phyloP scores from a whole-genome alignment of 1,140 invertebrate species.

The Pachyrhynchus sulphureomaculatus region DNA sequence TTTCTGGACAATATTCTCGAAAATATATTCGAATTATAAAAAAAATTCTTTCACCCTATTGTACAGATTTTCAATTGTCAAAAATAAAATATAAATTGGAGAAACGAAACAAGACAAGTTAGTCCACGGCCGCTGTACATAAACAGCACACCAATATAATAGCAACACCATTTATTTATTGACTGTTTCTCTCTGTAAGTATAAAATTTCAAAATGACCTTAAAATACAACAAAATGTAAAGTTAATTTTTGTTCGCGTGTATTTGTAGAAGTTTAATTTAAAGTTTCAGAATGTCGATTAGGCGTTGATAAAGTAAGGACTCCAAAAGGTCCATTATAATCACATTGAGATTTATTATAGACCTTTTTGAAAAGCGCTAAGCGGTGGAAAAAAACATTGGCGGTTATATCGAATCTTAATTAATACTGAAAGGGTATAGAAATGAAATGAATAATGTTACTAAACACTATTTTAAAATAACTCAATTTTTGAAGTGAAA shows the following conservation, averaged over 20 bases:
- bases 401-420: neutral
- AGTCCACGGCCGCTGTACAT: too few species aligned
- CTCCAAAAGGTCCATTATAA: constrained; percentile 26
- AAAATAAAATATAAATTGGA: too few species aligned
- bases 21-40: too few species aligned
- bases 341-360: constrained; percentile 23
- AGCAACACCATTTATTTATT: neutral
- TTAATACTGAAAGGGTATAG: neutral
- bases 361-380: constrained; percentile 6
- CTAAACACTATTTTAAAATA: neutral
- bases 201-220: constrained; percentile 18
- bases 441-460: neutral
- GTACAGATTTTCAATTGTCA: too few species aligned
- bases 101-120: too few species aligned
- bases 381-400: neutral
- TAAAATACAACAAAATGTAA: constrained; percentile 13
- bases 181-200: neutral
- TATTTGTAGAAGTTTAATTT: constrained; percentile 26
- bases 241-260: constrained; percentile 19
- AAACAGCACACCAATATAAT: too few species aligned
- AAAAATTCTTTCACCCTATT: too few species aligned
- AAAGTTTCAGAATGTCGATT: constrained; percentile 21
- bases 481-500: too few species aligned
- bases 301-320: constrained; percentile 27
- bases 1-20: too few species aligned